Conservation (phyloP, 2,888 invertebrate species). For the Pedicia rivosa region DNA sequence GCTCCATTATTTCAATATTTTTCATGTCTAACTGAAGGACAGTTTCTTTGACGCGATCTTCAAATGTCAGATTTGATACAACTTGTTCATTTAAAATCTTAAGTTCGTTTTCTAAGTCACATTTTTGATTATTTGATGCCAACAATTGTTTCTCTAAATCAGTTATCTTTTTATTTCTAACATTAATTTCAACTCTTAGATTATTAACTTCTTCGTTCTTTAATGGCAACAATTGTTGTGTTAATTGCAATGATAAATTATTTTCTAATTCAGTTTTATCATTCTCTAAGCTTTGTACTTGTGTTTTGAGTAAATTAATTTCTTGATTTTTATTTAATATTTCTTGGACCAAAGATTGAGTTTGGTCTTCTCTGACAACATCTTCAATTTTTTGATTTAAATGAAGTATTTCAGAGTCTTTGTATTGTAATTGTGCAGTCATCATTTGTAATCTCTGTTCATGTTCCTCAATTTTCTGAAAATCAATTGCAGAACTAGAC, state of each 20-base stretch:
- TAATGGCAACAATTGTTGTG: constrained; percentile 15
- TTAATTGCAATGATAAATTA: constrained; percentile 21
- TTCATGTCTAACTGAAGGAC: constrained; percentile 26
- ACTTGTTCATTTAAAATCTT: constrained; percentile 28
- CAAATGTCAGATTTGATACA: constrained; percentile 21
- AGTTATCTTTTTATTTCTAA: constrained; percentile 4
- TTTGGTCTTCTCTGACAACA: constrained; percentile 29
- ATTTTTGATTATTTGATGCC: too few relatives aligned
- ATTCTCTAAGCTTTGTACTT: constrained; percentile 30
- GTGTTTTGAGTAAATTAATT: constrained; percentile 27
- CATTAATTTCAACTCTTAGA: constrained; percentile 10
- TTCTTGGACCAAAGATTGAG: constrained; percentile 26
- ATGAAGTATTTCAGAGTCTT: constrained; percentile 25
- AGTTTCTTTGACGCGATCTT: constrained; percentile 24
- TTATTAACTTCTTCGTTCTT: constrained; percentile 8
- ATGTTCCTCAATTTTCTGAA: constrained; percentile 6
- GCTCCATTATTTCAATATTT: constrained; percentile 26
- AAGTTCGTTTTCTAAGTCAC: constrained; percentile 25
- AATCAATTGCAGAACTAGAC: constrained; percentile 4
- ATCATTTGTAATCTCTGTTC: constrained; percentile 13
- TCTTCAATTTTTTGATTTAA: constrained; percentile 28
- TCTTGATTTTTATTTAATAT: constrained; percentile 28
- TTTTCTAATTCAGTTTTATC: constrained; percentile 28
- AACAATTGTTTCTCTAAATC: constrained; percentile 7
- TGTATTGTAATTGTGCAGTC: constrained; percentile 20